Conservation (phyloP, 2,113 vertebrate species). For the Odobenus rosmarus region DNA sequence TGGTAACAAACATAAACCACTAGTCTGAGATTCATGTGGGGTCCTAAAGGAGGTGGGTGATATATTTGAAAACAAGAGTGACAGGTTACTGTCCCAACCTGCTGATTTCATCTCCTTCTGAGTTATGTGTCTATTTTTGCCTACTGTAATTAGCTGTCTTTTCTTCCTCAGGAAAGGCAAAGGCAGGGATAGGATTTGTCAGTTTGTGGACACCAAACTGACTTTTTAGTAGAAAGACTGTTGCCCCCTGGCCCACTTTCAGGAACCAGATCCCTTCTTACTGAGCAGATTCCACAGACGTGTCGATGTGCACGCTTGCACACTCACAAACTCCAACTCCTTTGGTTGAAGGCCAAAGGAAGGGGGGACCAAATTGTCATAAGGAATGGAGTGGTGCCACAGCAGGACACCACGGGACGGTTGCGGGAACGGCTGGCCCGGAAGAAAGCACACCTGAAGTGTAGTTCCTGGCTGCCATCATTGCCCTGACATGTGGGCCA, state of each 20-base stretch:
- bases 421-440: background rate
- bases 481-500: background rate
- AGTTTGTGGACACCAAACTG: background rate
- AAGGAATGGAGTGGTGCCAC: background rate
- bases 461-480: background rate
- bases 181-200: background rate
- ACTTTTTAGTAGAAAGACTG: no score
- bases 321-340: background rate
- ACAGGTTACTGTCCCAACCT: background rate
- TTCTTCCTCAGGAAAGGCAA: background rate
- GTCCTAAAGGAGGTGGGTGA: background rate
- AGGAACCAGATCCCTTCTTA: background rate
- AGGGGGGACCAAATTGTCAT: background rate
- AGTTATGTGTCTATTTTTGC: background rate
- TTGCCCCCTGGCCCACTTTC: background rate
- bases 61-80: background rate
- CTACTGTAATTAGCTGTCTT: background rate
- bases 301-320: background rate
- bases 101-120: background rate
- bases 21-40: background rate
- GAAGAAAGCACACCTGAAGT: background rate
- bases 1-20: background rate
- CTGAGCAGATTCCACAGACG: background rate
- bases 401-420: rapidly evolving
- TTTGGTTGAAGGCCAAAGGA: background rate